Base-by-base conservation (phyloP, 2,797 vertebrate genomes). In the Lemur catta region DNA sequence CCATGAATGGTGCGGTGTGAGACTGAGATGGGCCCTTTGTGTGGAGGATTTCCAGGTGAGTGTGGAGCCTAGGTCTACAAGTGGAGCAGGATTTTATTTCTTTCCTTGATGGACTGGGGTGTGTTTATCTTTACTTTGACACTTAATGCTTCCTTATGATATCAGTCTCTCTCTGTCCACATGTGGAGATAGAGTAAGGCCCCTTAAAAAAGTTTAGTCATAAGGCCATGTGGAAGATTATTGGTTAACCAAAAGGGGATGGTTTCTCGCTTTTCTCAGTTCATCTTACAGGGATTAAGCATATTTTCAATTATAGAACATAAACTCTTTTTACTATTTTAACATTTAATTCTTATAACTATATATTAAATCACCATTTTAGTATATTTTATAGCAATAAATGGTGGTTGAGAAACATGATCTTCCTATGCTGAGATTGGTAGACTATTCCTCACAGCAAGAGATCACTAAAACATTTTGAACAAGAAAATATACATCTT, bases 401-500 rank as follows among this genome's bases (percentile, higher is more conserved):
- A 87, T 87, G 28, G 38, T 95, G 65, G 75, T 38, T 87, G 52
- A 61, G 26, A 95, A 89, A 41, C 46, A 67, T 79, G 20, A 48
- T 71, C 55, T 92, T 81, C 35, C 46, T 55, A 12, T 81, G 28
- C 57, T 86, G 52, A 92, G 22, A 67, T 59, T 94, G 81, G 43
- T 59, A 67, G 33, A 48, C 26, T 86, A 24, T 91, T 80, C 35
- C 59, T 89, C 38, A 67, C 79, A 87, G 59, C 1, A 96, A 94
- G 65, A 71, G 35, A 92, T 55, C 55, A 33, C 46, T 72, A 78
- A 92, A 79, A 71, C 52, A 67, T 67, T 92, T 72, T 86, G 48
- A 96, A 81, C 52, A 89, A 96, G 81, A 55, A 95, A 91, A 89
- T 69, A 92, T 72, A 74, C 84, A 72, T 6, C 22, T 84, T 93